These are phyloP conservation scores for Macrosiphum euphorbiae DNA, from an alignment of 2,888 invertebrate species.

Conservation along the genomic window DNA sequence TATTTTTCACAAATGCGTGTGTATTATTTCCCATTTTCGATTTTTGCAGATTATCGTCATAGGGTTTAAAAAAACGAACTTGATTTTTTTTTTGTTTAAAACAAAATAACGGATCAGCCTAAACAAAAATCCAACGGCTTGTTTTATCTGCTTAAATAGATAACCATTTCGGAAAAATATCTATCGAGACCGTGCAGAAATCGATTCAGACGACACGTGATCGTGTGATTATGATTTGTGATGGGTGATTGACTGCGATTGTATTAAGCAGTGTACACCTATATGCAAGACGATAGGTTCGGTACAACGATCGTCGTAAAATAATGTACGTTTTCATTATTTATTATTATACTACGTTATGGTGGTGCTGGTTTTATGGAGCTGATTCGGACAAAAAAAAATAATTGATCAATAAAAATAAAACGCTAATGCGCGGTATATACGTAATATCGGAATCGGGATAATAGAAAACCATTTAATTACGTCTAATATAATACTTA, in stretches of 20 bases:
- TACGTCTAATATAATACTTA: not conserved
- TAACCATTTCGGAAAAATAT: not conserved
- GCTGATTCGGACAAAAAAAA: not conserved
- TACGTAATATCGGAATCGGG: not conserved
- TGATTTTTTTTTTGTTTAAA: not conserved
- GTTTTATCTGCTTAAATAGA: not conserved
- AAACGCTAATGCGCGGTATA: not conserved
- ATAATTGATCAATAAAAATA: constrained; percentile 12
- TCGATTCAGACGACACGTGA: not conserved
- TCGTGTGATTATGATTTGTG: constrained; percentile 13
- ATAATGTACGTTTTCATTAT: not conserved
- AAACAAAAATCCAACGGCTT: not conserved
- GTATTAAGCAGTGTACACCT: not conserved
- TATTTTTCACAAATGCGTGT: not conserved
- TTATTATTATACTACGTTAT: not conserved
- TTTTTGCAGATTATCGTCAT: not conserved
- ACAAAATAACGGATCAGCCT: not conserved
- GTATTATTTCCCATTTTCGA: not conserved
- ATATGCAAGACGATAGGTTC: not conserved
- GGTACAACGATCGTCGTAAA: not conserved
- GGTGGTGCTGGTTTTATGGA: not conserved
- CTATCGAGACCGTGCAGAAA: not conserved
- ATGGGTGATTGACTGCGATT: not conserved
- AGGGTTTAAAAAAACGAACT: not conserved
- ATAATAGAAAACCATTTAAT: constrained; percentile 5